Percentiles rank a stretch among this genome's conserved stretches.
These are phyloP conservation scores for Artibeus jamaicensis DNA, from an alignment of 2,797 vertebrate species.

Conservation along the genomic window DNA sequence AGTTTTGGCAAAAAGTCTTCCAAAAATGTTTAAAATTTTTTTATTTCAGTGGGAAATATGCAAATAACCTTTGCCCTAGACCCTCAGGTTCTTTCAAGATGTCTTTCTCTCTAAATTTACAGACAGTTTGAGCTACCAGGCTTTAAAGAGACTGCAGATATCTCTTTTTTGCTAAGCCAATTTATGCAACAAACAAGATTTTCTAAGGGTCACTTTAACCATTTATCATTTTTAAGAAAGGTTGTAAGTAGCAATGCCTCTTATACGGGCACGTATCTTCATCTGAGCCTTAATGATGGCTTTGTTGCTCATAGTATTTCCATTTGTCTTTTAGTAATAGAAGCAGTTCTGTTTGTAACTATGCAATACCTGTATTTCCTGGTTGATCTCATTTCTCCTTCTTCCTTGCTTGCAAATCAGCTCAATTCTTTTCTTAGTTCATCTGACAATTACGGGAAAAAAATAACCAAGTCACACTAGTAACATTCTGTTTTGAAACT, in stretches of 20 bases:
- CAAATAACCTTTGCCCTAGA: not conserved
- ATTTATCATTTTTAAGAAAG: not conserved
- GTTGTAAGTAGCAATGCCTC: not conserved
- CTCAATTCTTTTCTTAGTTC: not conserved
- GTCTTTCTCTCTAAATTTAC: not conserved
- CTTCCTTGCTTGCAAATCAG: not conserved
- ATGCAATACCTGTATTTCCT: not conserved
- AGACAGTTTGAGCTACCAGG: not conserved
- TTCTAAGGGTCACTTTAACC: not conserved
- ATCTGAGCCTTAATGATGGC: not conserved
- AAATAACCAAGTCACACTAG: not conserved
- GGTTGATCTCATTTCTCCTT: not conserved
- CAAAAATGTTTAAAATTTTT: not conserved
- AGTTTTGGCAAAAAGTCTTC: not conserved
- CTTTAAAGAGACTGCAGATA: not conserved
- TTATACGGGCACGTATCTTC: not conserved
- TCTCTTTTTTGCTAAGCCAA: not conserved
- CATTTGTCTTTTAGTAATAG: not conserved
- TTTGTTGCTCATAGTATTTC: not conserved
- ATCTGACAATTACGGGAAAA: not conserved
- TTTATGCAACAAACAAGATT: not conserved
- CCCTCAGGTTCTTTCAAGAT: not conserved
- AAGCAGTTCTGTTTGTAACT: not conserved
- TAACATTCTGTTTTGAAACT: not conserved
- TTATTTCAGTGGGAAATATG: not conserved